These are phyloP conservation scores for Tetramorium alpestre DNA, from an alignment of 1,140 invertebrate species.

Conservation along the genomic window DNA sequence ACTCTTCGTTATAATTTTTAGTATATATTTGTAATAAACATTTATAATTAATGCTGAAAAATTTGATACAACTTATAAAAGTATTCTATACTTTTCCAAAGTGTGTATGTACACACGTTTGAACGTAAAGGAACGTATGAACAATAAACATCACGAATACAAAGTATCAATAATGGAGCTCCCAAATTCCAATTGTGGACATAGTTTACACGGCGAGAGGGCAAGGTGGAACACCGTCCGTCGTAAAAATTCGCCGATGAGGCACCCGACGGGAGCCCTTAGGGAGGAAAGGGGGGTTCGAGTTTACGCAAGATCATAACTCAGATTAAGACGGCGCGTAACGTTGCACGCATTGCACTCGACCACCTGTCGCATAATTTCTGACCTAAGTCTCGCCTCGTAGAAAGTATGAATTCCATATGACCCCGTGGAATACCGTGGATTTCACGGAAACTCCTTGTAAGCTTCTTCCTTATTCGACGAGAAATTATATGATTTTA, in stretches of 20 bases:
- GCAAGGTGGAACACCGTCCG: not conserved
- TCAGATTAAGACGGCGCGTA: slow-evolving; percentile 67
- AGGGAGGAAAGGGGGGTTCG: not conserved
- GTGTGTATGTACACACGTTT: not conserved
- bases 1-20: not conserved
- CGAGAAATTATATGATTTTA: not conserved
- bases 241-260: slow-evolving; percentile 58
- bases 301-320: slow-evolving; percentile 70
- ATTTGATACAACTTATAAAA: not conserved
- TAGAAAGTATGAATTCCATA: slow-evolving; percentile 31
- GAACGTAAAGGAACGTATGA: not conserved
- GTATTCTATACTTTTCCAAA: not conserved
- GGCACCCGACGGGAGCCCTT: not conserved
- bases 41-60: not conserved
- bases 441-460: slow-evolving; percentile 49
- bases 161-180: slow-evolving; percentile 1
- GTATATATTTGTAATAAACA: no score
- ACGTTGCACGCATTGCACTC: slow-evolving; percentile 61
- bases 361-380: slow-evolving; percentile 74
- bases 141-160: slow-evolving; percentile 6
- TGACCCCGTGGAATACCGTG: slow-evolving; percentile 12
- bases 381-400: slow-evolving; percentile 51
- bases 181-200: slow-evolving; percentile 27
- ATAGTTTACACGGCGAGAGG: not conserved
- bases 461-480: slow-evolving; percentile 29